Conservation (phyloP, 2,888 invertebrate species). For the Gymnosoma rotundatum region DNA sequence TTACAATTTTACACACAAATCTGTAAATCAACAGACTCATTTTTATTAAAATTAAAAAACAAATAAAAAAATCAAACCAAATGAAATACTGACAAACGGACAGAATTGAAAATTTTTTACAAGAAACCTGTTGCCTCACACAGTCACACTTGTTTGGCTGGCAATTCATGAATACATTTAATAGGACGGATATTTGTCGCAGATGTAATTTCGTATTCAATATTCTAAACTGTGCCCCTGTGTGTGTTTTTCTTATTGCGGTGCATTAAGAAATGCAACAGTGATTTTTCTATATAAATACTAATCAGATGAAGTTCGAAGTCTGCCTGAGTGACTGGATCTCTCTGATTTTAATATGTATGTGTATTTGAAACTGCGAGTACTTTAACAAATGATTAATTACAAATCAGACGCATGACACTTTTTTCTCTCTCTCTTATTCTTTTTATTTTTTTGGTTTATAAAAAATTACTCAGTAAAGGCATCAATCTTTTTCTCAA, state of each 20-base stretch:
- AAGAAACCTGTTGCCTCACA: slow-evolving; percentile 59
- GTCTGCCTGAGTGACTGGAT: slow-evolving; percentile 21
- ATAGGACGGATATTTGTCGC: not conserved
- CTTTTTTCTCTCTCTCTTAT: slow-evolving; percentile 61
- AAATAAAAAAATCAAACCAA: slow-evolving; percentile 24
- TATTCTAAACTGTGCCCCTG: not conserved
- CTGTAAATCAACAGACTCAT: slow-evolving; percentile 62
- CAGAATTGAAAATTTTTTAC: slow-evolving; percentile 24
- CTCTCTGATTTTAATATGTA: slow-evolving; percentile 26
- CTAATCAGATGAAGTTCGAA: slow-evolving; percentile 61
- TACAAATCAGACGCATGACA: slow-evolving; percentile 73
- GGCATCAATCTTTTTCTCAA: slow-evolving; percentile 59
- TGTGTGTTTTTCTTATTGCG: not conserved
- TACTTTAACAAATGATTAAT: slow-evolving; percentile 72
- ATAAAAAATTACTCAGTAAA: slow-evolving; percentile 12
- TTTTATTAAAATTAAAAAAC: slow-evolving; percentile 42
- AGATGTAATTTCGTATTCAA: not conserved
- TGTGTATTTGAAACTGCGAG: slow-evolving; percentile 14
- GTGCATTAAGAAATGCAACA: slow-evolving; percentile 49
- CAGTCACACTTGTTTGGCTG: slow-evolving; percentile 16
- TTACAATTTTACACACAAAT: slow-evolving; percentile 58
- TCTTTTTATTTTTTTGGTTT: slow-evolving; percentile 7
- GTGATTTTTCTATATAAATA: slow-evolving; percentile 56
- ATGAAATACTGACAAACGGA: slow-evolving; percentile 31
- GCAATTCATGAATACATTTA: not conserved